These are phyloP conservation scores for Baccha elongata DNA, from an alignment of 2,888 invertebrate genomes.

Conservation along the genomic window DNA sequence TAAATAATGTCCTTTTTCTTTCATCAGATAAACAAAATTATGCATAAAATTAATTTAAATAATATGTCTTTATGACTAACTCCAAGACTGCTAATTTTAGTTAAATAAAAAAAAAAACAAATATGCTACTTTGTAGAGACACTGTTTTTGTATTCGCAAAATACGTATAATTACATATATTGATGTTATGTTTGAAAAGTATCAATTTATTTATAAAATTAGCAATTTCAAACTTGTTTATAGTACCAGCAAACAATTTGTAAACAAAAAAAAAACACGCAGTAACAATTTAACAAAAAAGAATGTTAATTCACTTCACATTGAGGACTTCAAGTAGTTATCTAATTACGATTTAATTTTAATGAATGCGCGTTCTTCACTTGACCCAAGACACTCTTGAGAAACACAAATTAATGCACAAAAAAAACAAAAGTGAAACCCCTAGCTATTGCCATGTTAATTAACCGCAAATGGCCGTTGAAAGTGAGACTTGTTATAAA, in stretches of 20 bases:
- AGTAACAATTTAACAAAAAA: neutral
- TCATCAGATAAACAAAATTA: neutral
- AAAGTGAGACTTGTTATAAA: slow-evolving; percentile 51
- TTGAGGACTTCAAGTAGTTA: slow-evolving; percentile 18
- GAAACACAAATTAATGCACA: neutral
- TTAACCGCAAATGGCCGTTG: slow-evolving; percentile 43
- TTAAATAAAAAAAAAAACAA: no score
- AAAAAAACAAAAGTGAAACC: slow-evolving; percentile 14
- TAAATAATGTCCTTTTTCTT: neutral
- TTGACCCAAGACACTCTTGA: slow-evolving; percentile 32
- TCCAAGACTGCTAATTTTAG: no score
- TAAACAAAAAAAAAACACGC: neutral
- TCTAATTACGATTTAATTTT: slow-evolving; percentile 13
- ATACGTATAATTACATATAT: no score
- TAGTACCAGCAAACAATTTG: no score
- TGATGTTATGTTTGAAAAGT: no score
- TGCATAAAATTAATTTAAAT: neutral
- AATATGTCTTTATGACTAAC: neutral
- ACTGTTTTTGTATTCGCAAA: no score
- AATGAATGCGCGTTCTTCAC: slow-evolving; percentile 19
- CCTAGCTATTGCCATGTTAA: slow-evolving; percentile 17
- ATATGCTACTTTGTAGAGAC: no score
- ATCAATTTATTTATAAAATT: no score
- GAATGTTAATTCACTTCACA: slow-evolving; percentile 1
- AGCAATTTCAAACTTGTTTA: no score